Evolutionary conservation across 1,140 invertebrate genomes (phyloP).

Genomic region (Zaprionus vittiger): DNA sequence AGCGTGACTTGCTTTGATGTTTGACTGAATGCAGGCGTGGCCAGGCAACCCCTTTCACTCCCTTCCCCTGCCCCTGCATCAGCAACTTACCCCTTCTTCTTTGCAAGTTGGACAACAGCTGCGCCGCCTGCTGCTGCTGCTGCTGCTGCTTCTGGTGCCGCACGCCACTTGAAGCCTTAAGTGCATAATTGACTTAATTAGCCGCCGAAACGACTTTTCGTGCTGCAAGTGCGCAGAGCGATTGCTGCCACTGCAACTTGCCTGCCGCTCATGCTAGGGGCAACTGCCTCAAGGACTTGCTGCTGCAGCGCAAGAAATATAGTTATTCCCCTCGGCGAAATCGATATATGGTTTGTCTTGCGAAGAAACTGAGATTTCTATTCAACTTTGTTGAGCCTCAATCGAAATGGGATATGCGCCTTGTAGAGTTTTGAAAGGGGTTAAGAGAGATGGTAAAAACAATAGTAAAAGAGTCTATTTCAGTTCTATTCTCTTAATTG

Average conservation of each 20-base stretch:
- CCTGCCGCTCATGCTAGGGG: constrained; percentile 1
- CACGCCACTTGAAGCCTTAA: constrained; percentile 77
- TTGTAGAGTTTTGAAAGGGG: too few species aligned
- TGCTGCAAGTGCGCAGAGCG: constrained; percentile 17
- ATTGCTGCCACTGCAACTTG: not conserved
- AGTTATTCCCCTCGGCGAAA: not conserved
- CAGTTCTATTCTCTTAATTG: too few species aligned
- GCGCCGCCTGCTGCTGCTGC: constrained; percentile 5
- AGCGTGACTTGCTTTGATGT: constrained; percentile 80
- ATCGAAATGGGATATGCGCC: too few species aligned
- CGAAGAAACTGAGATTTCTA: not conserved
- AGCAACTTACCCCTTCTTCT: not conserved
- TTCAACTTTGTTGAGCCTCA: too few species aligned
- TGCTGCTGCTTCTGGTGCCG: constrained; percentile 55
- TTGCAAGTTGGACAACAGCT: constrained; percentile 18
- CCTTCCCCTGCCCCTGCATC: not conserved
- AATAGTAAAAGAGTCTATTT: too few species aligned
- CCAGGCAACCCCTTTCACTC: not conserved
- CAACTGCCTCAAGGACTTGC: constrained; percentile 5
- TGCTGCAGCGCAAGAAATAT: not conserved
- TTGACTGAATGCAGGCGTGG: constrained; percentile 68
- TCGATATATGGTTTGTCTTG: not conserved
- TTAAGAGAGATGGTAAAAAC: too few species aligned
- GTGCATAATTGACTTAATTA: constrained; percentile 83
- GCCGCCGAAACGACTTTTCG: constrained; percentile 75